Conservation (phyloP, 2,113 vertebrate genomes). For the Stigmatopora argus region DNA sequence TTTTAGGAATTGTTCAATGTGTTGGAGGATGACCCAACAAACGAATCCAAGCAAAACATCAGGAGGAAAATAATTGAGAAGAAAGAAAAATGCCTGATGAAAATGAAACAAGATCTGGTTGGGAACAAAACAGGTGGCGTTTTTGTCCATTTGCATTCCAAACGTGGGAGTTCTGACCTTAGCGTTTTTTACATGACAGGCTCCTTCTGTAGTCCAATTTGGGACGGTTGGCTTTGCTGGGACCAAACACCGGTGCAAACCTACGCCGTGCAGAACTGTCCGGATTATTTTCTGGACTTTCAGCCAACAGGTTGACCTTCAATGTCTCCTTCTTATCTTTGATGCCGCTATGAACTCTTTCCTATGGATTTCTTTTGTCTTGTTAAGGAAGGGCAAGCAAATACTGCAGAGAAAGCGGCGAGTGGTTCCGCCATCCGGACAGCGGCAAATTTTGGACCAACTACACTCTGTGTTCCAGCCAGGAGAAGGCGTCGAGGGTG, state of each 20-base stretch:
- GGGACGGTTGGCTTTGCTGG: slow-evolving; percentile 60
- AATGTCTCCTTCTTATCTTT: neutral
- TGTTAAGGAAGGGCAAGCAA: slow-evolving; percentile 40
- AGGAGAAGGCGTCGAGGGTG: slow-evolving; percentile 40
- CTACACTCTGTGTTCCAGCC: slow-evolving; percentile 35
- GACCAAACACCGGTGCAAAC: slow-evolving; percentile 43
- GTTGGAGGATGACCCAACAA: slow-evolving; percentile 10
- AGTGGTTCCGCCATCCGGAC: slow-evolving; percentile 47
- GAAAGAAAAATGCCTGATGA: slow-evolving; percentile 41
- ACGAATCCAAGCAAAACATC: neutral
- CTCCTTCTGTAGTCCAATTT: slow-evolving; percentile 35
- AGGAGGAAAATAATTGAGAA: slow-evolving; percentile 17
- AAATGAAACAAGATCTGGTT: slow-evolving; percentile 40
- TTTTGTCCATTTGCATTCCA: neutral
- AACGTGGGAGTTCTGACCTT: neutral
- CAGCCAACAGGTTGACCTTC: slow-evolving; percentile 29
- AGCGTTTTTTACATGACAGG: slow-evolving; percentile 20
- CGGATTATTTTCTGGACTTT: slow-evolving; percentile 23
- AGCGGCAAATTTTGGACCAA: slow-evolving; percentile 32
- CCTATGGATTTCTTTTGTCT: neutral
- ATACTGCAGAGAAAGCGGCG: slow-evolving; percentile 40
- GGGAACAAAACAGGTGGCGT: slow-evolving; percentile 45
- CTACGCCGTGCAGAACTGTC: slow-evolving; percentile 43
- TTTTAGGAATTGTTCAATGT: slow-evolving; percentile 13
- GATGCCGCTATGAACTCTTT: neutral